Percentiles rank a stretch among this genome's conserved stretches.
Evolutionary conservation across 1,140 invertebrate genomes (phyloP).

Genomic region (Nebria ingens): DNA sequence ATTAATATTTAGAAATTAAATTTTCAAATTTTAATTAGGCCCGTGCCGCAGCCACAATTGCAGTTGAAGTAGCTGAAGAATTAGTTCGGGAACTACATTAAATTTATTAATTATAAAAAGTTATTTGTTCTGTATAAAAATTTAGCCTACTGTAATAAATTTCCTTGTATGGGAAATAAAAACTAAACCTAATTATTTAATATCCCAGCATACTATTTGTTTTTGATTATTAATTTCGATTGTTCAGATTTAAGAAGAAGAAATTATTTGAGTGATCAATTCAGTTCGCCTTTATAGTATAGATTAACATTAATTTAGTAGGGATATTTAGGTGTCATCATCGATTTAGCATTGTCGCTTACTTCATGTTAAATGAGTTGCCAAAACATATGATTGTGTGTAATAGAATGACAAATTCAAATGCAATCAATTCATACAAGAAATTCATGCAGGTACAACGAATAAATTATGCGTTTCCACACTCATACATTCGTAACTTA

Average conservation of each 20-base stretch:
- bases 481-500: no score
- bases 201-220: no score
- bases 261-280: no score
- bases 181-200: not conserved
- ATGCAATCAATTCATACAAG: not conserved
- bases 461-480: no score
- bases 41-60: slow-evolving; percentile 87
- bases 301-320: no score
- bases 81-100: slow-evolving; percentile 76
- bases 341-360: not conserved
- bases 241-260: no score
- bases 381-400: not conserved
- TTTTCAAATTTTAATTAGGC: slow-evolving; percentile 39
- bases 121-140: not conserved
- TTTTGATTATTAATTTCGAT: no score
- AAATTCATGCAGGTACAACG: not conserved
- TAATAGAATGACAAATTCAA: slow-evolving; percentile 1
- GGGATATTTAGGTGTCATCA: not conserved
- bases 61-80: slow-evolving; percentile 90
- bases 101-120: slow-evolving; percentile 20
- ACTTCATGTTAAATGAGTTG: slow-evolving; percentile 5
- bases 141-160: not conserved
- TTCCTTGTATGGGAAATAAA: not conserved
- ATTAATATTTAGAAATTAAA: not conserved
- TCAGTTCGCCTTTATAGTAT: no score